These are phyloP conservation scores for Xanthia icteritia DNA, from an alignment of 2,888 invertebrate species.

Conservation along the genomic window DNA sequence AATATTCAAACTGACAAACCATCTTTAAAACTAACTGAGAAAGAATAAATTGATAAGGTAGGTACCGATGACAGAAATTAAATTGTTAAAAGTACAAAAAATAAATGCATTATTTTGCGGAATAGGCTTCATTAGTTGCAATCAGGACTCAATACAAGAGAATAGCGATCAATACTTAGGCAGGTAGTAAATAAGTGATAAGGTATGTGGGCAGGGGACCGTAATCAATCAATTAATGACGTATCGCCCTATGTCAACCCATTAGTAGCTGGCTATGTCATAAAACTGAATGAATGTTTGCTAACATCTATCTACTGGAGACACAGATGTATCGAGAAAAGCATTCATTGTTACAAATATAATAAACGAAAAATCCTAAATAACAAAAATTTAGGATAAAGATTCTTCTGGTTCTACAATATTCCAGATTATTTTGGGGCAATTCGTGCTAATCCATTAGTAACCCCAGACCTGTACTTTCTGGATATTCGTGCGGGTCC, in stretches of 20 bases:
- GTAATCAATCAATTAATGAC: conserved; percentile 25
- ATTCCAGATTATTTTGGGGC: neutral
- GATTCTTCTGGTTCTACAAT: neutral
- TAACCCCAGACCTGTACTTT: neutral
- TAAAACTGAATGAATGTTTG: conserved; percentile 19
- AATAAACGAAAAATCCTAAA: neutral
- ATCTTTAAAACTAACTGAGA: no score
- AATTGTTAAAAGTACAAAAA: neutral
- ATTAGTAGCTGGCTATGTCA: conserved; percentile 20
- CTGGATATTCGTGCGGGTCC: neutral
- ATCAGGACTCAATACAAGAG: neutral
- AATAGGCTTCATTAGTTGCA: neutral
- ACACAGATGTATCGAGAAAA: neutral
- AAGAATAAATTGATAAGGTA: no score
- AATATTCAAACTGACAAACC: no score
- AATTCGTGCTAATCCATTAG: neutral
- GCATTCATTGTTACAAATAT: neutral
- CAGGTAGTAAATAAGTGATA: neutral
- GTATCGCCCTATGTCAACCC: conserved; percentile 9
- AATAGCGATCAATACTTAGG: neutral
- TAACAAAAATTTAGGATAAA: neutral
- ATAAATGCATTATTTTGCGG: neutral
- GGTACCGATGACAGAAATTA: no score
- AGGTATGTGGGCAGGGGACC: conserved; percentile 4
- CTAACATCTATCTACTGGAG: neutral